Conservation (phyloP, 2,797 vertebrate species). For the Acanthopagrus latus region DNA sequence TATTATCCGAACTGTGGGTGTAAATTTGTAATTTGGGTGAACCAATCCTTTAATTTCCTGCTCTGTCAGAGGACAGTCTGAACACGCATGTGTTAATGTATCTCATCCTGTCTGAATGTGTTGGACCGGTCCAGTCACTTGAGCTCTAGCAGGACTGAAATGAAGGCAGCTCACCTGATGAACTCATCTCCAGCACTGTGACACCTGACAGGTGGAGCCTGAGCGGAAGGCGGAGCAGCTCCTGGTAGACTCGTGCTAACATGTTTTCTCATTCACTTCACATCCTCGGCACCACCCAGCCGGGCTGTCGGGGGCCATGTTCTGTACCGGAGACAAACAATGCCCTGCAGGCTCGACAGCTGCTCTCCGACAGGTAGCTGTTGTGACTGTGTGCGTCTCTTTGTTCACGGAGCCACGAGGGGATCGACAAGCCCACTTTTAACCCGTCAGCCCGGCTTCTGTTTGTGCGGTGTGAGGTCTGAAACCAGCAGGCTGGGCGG, state of each 20-base stretch:
- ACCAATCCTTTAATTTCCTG: no score
- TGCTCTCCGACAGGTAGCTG: conserved; percentile 50
- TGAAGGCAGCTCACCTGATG: background rate
- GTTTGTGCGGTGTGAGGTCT: background rate
- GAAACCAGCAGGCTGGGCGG: background rate
- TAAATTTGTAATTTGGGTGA: no score
- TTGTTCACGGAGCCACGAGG: background rate
- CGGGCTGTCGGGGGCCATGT: background rate
- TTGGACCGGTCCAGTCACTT: no score
- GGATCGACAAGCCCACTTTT: background rate
- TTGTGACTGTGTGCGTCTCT: background rate
- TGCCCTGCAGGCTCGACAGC: conserved; percentile 27
- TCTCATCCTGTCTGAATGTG: no score
- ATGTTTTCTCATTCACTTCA: conserved; percentile 11
- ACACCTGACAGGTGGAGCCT: background rate
- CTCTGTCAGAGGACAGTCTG: no score
- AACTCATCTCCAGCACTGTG: background rate
- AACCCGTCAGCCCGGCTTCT: background rate
- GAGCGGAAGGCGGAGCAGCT: conserved; percentile 4
- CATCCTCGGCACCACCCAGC: conserved; percentile 23
- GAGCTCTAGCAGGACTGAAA: no score
- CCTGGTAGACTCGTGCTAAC: conserved; percentile 3
- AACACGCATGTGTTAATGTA: no score
- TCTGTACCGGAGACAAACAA: conserved; percentile 3
- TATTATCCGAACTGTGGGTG: no score